A percentile compares a stretch with the other conserved stretches of the same genome.
phyloP scores from a whole-genome alignment of 2,888 invertebrate genomes.

The Helicoverpa assulta region DNA sequence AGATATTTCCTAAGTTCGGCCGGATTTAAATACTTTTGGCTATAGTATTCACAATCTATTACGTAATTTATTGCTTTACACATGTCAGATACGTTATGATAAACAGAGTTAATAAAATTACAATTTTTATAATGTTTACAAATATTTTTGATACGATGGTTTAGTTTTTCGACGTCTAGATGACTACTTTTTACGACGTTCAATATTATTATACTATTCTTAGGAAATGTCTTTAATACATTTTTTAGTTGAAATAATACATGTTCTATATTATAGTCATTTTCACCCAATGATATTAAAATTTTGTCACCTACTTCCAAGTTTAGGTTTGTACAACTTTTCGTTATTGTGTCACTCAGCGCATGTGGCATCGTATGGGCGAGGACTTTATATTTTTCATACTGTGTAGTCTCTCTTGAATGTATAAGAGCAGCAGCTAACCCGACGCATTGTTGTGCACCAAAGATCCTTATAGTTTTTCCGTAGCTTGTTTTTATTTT shows the following conservation, averaged over 20 bases:
- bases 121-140: too few relatives aligned
- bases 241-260: slow-evolving; percentile 4
- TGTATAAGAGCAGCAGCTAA: slow-evolving; percentile 4
- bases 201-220: background rate
- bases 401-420: slow-evolving; percentile 11
- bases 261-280: slow-evolving; percentile 2
- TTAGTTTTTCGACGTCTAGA: background rate
- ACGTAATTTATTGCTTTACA: background rate
- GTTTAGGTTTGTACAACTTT: slow-evolving; percentile 1
- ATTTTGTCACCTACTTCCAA: slow-evolving; percentile 9
- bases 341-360: slow-evolving; percentile 8
- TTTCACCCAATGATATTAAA: slow-evolving; percentile 17
- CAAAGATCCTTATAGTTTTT: slow-evolving; percentile 6
- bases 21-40: too few relatives aligned
- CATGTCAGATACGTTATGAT: background rate
- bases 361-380: slow-evolving; percentile 17
- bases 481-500: background rate
- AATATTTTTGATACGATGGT: background rate
- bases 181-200: background rate
- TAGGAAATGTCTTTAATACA: background rate
- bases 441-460: slow-evolving; percentile 15
- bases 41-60: background rate
- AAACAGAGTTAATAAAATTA: too few relatives aligned
- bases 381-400: slow-evolving; percentile 8
- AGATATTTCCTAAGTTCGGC: too few relatives aligned